Evolutionary conservation across 2,888 invertebrate species (phyloP), one percentile per base, ranked within the genome.

Genomic region (Habroteleia sp.): DNA sequence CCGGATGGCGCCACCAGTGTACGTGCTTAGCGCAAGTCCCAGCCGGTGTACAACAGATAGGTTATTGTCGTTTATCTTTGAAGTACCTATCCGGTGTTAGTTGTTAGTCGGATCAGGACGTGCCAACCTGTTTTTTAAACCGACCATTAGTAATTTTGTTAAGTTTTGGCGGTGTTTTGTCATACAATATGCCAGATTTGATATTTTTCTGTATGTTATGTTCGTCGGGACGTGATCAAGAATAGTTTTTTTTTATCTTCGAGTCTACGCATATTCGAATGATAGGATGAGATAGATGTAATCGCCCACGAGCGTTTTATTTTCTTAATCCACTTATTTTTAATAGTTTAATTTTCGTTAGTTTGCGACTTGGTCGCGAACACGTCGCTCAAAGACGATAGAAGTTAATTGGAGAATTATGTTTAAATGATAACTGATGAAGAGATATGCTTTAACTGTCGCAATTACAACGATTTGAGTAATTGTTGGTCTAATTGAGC

Each of bases 71-170:
- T 78, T 82, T 82, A 68, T 80, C 83, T 82, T 81, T 80, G 81
- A 80, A 81, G 81, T 84, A 84, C 81, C 84, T 84, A 85, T 83
- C 83, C 81, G 82, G 78, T 83, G 84, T 85, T 85, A 85, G 84
- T 85, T 79, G 84, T 85, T 84, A 84, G 84, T 84, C 80, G 82
- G 82, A 84, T 84, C 83, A 82, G 83, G 84, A 85, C 83, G 84
- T 79, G 83, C 83, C 84, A 84, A 84, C 85, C 85, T 85, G 84
- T 80, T 79, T 81, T 78, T 83, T 80, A 83, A 83, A 80, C 80
- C 81, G 80, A 82, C 81, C 76, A 81, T 83, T 82, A 83, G 81
- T 82, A 77, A 80, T 76, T 74, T 75, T 46, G 62, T 76, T 78
- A 78, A 73, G 5, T 31, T 60, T 56, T 73, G 65, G 56, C 76